phyloP scores from a whole-genome alignment of 2,888 invertebrate species.

The Dimorphilus gyrociliatus region DNA sequence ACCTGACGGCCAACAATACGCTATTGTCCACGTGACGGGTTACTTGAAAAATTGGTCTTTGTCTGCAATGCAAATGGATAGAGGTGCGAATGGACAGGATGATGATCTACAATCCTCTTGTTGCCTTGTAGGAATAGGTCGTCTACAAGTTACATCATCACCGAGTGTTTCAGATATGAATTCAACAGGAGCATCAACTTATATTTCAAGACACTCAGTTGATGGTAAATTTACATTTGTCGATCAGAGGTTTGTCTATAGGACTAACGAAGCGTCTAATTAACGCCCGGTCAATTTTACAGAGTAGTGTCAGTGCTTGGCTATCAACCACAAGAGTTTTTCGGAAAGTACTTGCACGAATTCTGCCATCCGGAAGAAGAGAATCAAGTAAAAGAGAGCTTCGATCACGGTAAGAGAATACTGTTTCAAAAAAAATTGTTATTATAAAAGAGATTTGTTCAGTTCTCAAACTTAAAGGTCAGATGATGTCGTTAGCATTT shows the following conservation, averaged over 20 bases:
- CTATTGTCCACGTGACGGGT: slow-evolving; percentile 96
- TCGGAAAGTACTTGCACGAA: slow-evolving; percentile 89
- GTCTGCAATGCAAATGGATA: too few species aligned
- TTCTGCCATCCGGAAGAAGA: slow-evolving; percentile 95
- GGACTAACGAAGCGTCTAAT: too few species aligned
- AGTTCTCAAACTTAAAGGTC: slow-evolving; percentile 89
- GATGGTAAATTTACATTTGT: slow-evolving; percentile 98
- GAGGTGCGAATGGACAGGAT: too few species aligned
- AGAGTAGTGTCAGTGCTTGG: slow-evolving; percentile 74
- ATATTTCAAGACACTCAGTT: slow-evolving; percentile 84
- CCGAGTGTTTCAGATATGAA: slow-evolving; percentile 77
- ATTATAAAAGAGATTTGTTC: too few species aligned
- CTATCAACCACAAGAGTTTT: slow-evolving; percentile 77
- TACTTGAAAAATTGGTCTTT: slow-evolving; percentile 99
- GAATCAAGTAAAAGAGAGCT: slow-evolving; percentile 89
- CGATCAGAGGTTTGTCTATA: too few species aligned
- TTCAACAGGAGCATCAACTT: slow-evolving; percentile 52
- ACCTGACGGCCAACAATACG: slow-evolving; percentile 79
- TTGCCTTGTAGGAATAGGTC: slow-evolving; percentile 92
- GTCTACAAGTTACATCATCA: slow-evolving; percentile 87
- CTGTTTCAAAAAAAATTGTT: too few species aligned
- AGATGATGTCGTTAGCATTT: slow-evolving; percentile 87
- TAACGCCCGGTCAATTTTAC: too few species aligned
- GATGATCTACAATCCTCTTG: slow-evolving; percentile 51
- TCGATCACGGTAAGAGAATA: slow-evolving; percentile 81